phyloP scores from a whole-genome alignment of 2,888 invertebrate genomes.

The Baronia brevicornis region DNA sequence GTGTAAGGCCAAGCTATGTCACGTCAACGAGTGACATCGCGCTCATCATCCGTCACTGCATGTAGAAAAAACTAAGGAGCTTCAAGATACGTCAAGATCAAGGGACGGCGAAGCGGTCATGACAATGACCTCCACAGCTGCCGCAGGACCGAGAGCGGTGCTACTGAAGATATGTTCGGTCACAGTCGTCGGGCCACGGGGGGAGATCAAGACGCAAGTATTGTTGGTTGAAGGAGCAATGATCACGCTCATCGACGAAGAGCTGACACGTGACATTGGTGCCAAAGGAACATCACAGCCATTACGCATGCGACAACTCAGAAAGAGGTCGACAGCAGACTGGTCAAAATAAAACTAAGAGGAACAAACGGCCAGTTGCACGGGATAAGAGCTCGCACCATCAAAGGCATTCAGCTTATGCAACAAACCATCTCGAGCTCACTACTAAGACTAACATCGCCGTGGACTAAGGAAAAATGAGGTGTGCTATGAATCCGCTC shows the following conservation, averaged over 20 bases:
- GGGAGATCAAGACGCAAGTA: neutral
- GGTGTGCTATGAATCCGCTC: conserved; percentile 2
- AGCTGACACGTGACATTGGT: neutral
- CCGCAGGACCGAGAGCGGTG: neutral
- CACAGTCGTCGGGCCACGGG: neutral
- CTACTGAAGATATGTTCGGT: conserved; percentile 10
- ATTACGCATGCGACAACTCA: neutral
- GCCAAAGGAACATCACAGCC: neutral
- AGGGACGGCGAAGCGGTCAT: neutral
- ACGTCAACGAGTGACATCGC: conserved; percentile 5
- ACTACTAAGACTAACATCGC: conserved; percentile 2
- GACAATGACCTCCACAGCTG: neutral
- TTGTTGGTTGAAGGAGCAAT: conserved; percentile 5
- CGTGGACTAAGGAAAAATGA: neutral
- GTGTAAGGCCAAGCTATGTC: conserved; percentile 1
- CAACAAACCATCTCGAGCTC: neutral
- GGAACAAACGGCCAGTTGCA: neutral
- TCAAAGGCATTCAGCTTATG: neutral
- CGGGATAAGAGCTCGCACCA: neutral
- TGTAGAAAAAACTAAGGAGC: too few species aligned
- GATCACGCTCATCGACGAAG: conserved; percentile 1
- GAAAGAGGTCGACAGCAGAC: neutral
- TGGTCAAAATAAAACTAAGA: neutral
- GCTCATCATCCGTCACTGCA: conserved; percentile 12
- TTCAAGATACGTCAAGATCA: neutral